These are phyloP conservation scores for Steinernema hermaphroditum DNA, from an alignment of 2,888 invertebrate species.

Conservation along the genomic window DNA sequence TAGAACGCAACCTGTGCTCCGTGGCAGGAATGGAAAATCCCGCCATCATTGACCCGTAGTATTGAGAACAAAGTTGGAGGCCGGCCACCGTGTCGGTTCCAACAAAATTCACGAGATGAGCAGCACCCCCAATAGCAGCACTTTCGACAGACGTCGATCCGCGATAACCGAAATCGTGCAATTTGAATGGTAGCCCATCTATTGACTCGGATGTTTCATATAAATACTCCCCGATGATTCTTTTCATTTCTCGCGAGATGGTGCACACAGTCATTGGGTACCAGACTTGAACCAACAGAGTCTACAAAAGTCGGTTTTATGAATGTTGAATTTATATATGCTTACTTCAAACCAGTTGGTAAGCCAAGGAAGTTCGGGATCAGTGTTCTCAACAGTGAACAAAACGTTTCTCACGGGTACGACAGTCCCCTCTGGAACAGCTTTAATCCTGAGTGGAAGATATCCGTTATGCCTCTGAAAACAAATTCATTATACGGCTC, in stretches of 20 bases:
- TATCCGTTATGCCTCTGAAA: conserved; percentile 68
- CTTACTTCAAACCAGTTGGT: conserved; percentile 70
- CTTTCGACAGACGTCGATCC: conserved; percentile 70
- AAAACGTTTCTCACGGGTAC: conserved; percentile 70
- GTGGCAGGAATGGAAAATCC: conserved; percentile 70
- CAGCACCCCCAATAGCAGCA: conserved; percentile 70
- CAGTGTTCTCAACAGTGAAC: conserved; percentile 71
- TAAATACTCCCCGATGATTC: conserved; percentile 53
- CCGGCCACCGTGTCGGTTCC: conserved; percentile 70
- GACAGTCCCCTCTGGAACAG: conserved; percentile 69
- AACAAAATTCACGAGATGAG: conserved; percentile 70
- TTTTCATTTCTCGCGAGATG: conserved; percentile 69
- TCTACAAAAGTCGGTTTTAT: conserved; percentile 62
- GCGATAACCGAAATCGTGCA: conserved; percentile 71
- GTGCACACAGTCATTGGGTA: conserved; percentile 71
- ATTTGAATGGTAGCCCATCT: conserved; percentile 67
- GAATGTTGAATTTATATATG: too few relatives aligned
- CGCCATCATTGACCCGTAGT: conserved; percentile 68
- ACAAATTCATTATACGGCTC: background rate
- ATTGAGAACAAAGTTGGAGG: conserved; percentile 67
- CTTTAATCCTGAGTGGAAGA: conserved; percentile 69
- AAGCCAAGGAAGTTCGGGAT: conserved; percentile 70
- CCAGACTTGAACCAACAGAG: conserved; percentile 70
- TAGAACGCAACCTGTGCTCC: conserved; percentile 70
- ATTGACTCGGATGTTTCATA: conserved; percentile 68